Conservation (phyloP, 2,113 vertebrate genomes). For the Mionectes macconnelli region DNA sequence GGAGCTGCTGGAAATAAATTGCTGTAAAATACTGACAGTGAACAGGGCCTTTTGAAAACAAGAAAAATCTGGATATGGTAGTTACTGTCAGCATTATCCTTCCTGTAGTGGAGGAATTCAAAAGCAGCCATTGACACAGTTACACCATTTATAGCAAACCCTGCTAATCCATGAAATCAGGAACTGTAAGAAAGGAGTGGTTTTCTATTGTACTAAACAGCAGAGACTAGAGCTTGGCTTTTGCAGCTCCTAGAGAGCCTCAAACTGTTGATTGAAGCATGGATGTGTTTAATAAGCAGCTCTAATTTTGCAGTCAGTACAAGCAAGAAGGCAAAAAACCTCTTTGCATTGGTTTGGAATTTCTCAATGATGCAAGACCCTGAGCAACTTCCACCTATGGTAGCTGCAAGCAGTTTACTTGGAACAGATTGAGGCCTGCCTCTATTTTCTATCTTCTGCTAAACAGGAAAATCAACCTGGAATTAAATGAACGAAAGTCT, state of each 20-base stretch:
- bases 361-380: neutral
- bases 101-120: neutral
- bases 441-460: neutral
- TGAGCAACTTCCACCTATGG: neutral
- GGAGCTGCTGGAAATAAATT: neutral
- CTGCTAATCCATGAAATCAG: conserved; percentile 22
- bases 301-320: neutral
- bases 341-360: neutral
- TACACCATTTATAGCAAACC: neutral
- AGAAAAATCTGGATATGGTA: conserved; percentile 22
- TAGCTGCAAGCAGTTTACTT: neutral
- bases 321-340: neutral
- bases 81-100: conserved; percentile 35
- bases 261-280: neutral
- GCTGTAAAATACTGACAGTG: neutral
- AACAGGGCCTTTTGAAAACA: neutral
- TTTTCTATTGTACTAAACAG: neutral
- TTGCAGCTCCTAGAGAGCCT: neutral
- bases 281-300: conserved; percentile 7
- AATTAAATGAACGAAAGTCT: neutral
- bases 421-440: neutral
- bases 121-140: neutral
- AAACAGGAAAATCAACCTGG: neutral
- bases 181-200: neutral
- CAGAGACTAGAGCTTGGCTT: neutral